phyloP scores from a whole-genome alignment of 2,888 invertebrate species.

The Nineta flava region DNA sequence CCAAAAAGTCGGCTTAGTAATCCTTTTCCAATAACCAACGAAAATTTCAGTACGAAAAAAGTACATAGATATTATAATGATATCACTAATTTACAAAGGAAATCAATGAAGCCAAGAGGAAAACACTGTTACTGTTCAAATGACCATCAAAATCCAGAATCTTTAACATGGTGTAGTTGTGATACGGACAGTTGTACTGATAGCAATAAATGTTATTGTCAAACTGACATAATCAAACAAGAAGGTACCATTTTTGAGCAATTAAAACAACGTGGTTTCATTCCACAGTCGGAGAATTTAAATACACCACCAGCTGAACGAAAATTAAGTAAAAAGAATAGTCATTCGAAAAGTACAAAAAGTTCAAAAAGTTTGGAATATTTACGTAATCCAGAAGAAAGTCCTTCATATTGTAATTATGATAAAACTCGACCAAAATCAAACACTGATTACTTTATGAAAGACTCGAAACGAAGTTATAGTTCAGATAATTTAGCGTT shows the following conservation, averaged over 20 bases:
- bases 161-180: slow-evolving; percentile 50
- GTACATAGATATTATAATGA: neutral
- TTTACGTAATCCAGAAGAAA: slow-evolving; percentile 32
- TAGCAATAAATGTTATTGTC: slow-evolving; percentile 78
- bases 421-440: slow-evolving; percentile 22
- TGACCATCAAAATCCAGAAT: slow-evolving; percentile 4
- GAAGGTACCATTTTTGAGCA: slow-evolving; percentile 29
- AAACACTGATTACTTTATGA: slow-evolving; percentile 7
- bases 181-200: slow-evolving; percentile 78
- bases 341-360: slow-evolving; percentile 16
- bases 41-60: neutral
- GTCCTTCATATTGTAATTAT: slow-evolving; percentile 29
- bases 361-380: slow-evolving; percentile 35
- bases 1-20: neutral
- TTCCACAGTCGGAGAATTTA: slow-evolving; percentile 21
- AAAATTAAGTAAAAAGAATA: slow-evolving; percentile 24
- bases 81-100: neutral
- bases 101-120: neutral
- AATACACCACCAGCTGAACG: slow-evolving; percentile 17
- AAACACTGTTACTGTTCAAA: slow-evolving; percentile 5
- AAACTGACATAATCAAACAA: slow-evolving; percentile 18
- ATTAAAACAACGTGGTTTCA: slow-evolving; percentile 31
- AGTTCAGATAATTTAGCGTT: slow-evolving; percentile 50
- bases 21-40: neutral
- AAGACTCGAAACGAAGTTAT: slow-evolving; percentile 19